Evolutionary conservation across 2,113 vertebrate species (phyloP).

Genomic region (Neoarius graeffei): DNA sequence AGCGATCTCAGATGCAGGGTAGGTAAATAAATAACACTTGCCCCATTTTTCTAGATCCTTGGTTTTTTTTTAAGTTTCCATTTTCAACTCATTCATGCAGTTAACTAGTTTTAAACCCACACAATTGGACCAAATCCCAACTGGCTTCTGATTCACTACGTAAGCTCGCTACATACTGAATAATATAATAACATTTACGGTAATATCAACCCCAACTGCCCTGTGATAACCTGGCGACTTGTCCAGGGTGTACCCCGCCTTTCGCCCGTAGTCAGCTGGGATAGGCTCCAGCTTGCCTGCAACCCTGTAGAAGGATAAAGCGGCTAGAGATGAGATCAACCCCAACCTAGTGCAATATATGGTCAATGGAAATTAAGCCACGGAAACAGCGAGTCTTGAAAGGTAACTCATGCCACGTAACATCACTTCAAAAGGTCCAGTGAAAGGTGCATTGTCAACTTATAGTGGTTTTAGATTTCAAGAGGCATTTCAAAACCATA

Average conservation of each 20-base stretch:
- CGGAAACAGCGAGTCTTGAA: background rate
- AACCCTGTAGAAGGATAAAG: no score
- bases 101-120: background rate
- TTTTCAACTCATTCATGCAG: background rate
- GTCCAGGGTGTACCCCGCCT: no score
- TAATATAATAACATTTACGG: background rate
- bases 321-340: background rate
- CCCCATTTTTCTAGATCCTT: background rate
- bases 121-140: background rate
- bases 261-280: no score
- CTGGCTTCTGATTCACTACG: background rate
- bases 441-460: slow-evolving; percentile 36
- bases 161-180: background rate
- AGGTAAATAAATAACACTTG: background rate
- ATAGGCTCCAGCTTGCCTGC: no score
- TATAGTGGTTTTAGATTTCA: background rate
- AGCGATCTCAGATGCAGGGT: no score
- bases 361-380: background rate
- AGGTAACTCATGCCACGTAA: background rate
- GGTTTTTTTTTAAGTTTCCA: background rate
- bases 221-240: no score
- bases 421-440: background rate
- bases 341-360: background rate
- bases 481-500: background rate
- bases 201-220: no score